phyloP scores from a whole-genome alignment of 2,113 vertebrate genomes.

The Bolborhynchus lineola region DNA sequence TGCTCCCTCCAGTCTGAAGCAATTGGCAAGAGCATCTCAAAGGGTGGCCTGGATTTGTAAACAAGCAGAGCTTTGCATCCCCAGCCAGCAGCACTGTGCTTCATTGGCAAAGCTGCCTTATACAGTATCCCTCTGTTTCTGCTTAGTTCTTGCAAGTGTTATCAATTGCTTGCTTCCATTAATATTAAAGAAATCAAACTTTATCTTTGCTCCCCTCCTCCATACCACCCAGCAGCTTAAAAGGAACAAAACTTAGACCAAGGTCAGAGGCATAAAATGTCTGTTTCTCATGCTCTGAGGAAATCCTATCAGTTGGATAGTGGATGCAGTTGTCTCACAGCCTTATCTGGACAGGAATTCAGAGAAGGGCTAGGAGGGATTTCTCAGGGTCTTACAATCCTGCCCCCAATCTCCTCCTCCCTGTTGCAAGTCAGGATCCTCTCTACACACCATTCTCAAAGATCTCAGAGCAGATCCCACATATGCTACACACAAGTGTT shows the following conservation, averaged over 20 bases:
- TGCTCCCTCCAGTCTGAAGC: not conserved
- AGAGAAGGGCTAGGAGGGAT: not conserved
- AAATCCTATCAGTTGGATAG: constrained; percentile 28
- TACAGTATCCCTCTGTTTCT: constrained; percentile 41
- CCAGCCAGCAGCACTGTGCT: constrained; percentile 37
- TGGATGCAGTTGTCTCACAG: constrained; percentile 12
- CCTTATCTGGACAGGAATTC: not conserved
- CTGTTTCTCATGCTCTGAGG: constrained; percentile 62
- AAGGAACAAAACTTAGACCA: constrained; percentile 64
- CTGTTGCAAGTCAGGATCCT: too few relatives aligned
- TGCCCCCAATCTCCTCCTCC: too few relatives aligned
- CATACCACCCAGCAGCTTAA: constrained; percentile 26
- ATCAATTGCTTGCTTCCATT: constrained; percentile 58
- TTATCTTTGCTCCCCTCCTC: not conserved
- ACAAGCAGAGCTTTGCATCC: constrained; percentile 48
- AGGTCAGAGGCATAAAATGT: constrained; percentile 57
- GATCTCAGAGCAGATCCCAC: too few relatives aligned
- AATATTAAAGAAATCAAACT: constrained; percentile 60
- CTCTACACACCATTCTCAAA: too few relatives aligned
- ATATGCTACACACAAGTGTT: too few relatives aligned
- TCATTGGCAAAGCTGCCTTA: not conserved
- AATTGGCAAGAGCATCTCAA: constrained; percentile 14
- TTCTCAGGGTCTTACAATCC: not conserved
- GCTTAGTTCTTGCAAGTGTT: constrained; percentile 54
- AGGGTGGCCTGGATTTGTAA: constrained; percentile 56